Percentiles rank a stretch among this genome's conserved stretches.
Evolutionary conservation across 2,888 invertebrate species (phyloP).

Genomic region (Plusia festucae): DNA sequence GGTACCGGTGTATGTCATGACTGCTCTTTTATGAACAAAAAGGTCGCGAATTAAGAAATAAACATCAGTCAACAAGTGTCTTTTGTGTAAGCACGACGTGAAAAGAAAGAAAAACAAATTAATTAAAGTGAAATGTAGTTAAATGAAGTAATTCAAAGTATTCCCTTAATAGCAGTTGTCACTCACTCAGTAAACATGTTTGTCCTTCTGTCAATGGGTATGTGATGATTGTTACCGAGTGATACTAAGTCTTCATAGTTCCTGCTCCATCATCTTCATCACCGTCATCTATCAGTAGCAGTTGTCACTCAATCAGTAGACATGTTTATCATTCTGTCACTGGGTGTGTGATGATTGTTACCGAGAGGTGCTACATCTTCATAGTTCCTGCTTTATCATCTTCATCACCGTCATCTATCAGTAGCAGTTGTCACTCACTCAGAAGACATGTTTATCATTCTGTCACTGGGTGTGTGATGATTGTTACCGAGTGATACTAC

Average conservation of each 20-base stretch:
- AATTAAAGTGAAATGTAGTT: no score
- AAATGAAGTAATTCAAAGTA: no score
- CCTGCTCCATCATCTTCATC: not conserved
- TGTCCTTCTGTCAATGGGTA: constrained; percentile 55
- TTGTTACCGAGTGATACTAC: constrained; percentile 28
- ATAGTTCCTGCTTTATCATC: not conserved
- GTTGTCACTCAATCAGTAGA: constrained; percentile 36
- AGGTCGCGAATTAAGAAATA: no score
- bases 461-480: constrained; percentile 57
- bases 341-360: constrained; percentile 56
- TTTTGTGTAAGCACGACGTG: no score
- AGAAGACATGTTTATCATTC: constrained; percentile 48
- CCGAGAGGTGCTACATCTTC: constrained; percentile 14
- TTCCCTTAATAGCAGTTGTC: not conserved
- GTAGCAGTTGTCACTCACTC: constrained; percentile 12
- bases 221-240: constrained; percentile 40
- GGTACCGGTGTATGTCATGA: no score
- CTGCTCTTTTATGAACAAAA: no score
- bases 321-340: constrained; percentile 60
- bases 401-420: not conserved
- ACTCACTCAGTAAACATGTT: constrained; percentile 44
- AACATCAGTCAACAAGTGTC: no score
- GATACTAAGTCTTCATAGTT: constrained; percentile 10
- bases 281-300: constrained; percentile 7
- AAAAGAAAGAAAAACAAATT: no score